These are phyloP conservation scores for Tenthredo scrophulariae DNA, from an alignment of 2,888 invertebrate species.

Conservation along the genomic window DNA sequence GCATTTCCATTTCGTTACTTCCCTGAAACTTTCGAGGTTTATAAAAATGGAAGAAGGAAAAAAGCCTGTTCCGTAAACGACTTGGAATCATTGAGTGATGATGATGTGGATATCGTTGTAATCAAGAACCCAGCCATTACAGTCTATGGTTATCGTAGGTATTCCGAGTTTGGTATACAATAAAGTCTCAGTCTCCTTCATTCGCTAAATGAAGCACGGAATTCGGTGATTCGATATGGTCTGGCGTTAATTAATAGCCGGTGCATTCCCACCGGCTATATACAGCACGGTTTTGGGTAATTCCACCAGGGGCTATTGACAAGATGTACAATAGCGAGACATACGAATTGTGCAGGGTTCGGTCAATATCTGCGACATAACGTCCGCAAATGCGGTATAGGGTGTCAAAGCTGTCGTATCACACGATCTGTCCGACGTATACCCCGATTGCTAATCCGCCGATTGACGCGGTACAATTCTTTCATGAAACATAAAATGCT, in stretches of 20 bases:
- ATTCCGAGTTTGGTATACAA: background rate
- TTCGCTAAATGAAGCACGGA: slow-evolving; percentile 43
- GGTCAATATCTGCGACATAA: background rate
- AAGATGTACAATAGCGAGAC: slow-evolving; percentile 27
- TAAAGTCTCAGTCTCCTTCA: slow-evolving; percentile 4
- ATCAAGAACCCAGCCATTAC: background rate
- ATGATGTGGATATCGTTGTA: background rate
- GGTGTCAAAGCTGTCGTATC: slow-evolving; percentile 19
- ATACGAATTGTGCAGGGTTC: slow-evolving; percentile 12
- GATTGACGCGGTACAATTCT: background rate
- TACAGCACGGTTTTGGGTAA: background rate
- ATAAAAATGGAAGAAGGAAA: background rate
- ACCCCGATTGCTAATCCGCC: slow-evolving; percentile 22
- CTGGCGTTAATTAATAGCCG: slow-evolving; percentile 46
- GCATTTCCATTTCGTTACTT: background rate
- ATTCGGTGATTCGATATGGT: slow-evolving; percentile 44
- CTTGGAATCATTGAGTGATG: background rate
- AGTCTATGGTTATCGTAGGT: background rate
- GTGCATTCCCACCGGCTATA: slow-evolving; percentile 33
- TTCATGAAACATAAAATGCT: background rate
- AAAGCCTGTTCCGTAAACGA: background rate
- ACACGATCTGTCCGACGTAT: background rate
- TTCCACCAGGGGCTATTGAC: slow-evolving; percentile 33
- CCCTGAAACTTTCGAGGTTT: background rate
- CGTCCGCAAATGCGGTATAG: background rate